Evolutionary conservation across 2,888 invertebrate genomes (phyloP), one percentile per base, ranked within the genome.

Genomic region (Microctonus aethiopoides): DNA sequence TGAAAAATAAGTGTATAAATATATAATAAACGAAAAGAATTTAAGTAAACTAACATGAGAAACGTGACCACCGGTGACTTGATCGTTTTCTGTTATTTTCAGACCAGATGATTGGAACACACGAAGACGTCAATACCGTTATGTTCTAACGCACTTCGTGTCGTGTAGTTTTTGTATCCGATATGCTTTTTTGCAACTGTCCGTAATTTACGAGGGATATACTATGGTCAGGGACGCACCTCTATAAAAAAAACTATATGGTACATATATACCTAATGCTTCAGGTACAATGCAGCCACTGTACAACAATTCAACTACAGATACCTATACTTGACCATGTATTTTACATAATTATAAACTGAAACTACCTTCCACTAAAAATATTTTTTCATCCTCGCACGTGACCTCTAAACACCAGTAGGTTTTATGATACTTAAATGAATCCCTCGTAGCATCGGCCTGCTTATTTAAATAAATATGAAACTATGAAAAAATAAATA

Each of bases 331-430:
- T 6, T 16, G 46, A 10, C 7, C 16, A 1, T 6, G 46, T n/a
- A 29, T 46, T 57, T 74, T 77, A 81, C 84, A 84, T 83, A 83
- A 84, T 82, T 79, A 78, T n/a, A n/a, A 77, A 76, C 72, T 52
- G 16, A 46, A 46, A 59, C 73, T 82, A 82, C 86, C 86, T 86
- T 82, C 84, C 80, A 78, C 83, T 68, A 76, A 76, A 83, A 84
- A 81, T 77, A 76, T 72, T 81, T 82, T 80, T 74, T 75, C 81
- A 79, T 79, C 80, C 77, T 71, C 73, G 71, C 52, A 52, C 69
- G 71, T 72, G 62, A 34, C 16, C 41, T 60, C 60, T 59, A 67
- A 67, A 65, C 51, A 16, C 34, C 24, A 22, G 7, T 16, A 7
- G 46, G 7, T 16, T 9, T 9, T 7, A 7, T 7, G 16, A 6